Evolutionary conservation across 2,113 vertebrate species (phyloP).

Genomic region (Puntigrus tetrazona): DNA sequence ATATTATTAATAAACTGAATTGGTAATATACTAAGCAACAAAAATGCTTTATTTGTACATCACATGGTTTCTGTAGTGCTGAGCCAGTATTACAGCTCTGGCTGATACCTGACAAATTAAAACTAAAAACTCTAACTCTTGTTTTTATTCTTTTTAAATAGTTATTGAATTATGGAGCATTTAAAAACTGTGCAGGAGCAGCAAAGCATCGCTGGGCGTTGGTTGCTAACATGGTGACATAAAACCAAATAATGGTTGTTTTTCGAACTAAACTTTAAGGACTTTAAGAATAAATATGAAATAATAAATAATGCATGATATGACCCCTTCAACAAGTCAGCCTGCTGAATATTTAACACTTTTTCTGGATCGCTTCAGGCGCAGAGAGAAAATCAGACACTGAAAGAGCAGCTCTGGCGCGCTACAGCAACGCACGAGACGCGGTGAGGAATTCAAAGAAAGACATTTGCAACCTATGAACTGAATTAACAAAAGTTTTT

Average conservation of each 20-base stretch:
- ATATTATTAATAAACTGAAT: not conserved
- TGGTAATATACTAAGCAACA: not conserved
- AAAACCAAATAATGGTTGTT: not conserved
- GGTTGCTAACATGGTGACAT: not conserved
- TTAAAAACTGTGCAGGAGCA: not conserved
- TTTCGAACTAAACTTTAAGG: not conserved
- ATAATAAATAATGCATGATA: not conserved
- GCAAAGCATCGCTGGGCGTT: not conserved
- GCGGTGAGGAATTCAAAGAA: not conserved
- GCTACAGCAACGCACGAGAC: conserved; percentile 25
- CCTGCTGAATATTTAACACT: not conserved
- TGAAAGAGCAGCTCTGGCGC: conserved; percentile 63
- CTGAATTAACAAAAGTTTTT: not conserved
- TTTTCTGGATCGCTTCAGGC: conserved; percentile 53
- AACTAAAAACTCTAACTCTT: not conserved
- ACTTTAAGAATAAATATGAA: not conserved
- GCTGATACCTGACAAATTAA: not conserved
- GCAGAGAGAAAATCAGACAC: conserved; percentile 62
- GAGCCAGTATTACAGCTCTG: not conserved
- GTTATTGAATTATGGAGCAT: not conserved
- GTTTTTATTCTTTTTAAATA: not conserved
- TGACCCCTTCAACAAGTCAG: not conserved
- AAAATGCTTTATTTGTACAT: not conserved
- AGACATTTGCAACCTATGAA: not conserved
- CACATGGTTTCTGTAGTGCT: not conserved